These are phyloP conservation scores for Chrysodeixis includens DNA, from an alignment of 2,888 invertebrate genomes.

Conservation along the genomic window DNA sequence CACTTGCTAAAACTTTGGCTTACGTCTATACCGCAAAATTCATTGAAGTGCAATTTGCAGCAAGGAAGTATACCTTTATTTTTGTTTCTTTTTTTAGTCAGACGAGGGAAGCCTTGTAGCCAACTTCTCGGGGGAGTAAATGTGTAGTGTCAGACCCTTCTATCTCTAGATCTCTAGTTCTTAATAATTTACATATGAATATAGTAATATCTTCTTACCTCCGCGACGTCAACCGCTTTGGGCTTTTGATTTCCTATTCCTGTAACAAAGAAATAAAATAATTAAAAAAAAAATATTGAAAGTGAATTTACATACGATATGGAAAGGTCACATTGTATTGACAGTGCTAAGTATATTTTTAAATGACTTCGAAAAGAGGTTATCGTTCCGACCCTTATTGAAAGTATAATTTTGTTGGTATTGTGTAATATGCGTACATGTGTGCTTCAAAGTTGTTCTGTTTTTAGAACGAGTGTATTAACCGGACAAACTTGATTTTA, in stretches of 20 bases:
- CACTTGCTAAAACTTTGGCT: too few species aligned
- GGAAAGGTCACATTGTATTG: neutral
- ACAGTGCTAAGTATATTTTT: neutral
- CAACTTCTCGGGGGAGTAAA: too few species aligned
- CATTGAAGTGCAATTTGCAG: too few species aligned
- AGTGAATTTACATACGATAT: neutral
- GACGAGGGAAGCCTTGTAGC: too few species aligned
- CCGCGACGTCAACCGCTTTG: slow-evolving; percentile 40
- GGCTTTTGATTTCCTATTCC: slow-evolving; percentile 50
- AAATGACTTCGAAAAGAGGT: neutral
- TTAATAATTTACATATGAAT: slow-evolving; percentile 12
- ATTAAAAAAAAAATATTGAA: neutral
- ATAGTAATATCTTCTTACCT: slow-evolving; percentile 46
- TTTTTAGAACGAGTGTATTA: too few species aligned
- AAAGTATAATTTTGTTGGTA: neutral
- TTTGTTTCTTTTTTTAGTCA: too few species aligned
- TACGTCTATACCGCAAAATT: too few species aligned
- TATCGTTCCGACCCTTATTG: neutral
- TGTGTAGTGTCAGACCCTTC: too few species aligned
- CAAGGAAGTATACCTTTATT: too few species aligned
- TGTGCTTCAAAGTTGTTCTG: too few species aligned
- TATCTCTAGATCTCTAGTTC: too few species aligned
- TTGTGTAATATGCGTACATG: neutral
- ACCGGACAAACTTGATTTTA: too few species aligned
- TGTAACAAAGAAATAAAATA: slow-evolving; percentile 47